Base-by-base conservation (phyloP, 92 coral and sea anemone species). In the Pocillopora meandrina region DNA sequence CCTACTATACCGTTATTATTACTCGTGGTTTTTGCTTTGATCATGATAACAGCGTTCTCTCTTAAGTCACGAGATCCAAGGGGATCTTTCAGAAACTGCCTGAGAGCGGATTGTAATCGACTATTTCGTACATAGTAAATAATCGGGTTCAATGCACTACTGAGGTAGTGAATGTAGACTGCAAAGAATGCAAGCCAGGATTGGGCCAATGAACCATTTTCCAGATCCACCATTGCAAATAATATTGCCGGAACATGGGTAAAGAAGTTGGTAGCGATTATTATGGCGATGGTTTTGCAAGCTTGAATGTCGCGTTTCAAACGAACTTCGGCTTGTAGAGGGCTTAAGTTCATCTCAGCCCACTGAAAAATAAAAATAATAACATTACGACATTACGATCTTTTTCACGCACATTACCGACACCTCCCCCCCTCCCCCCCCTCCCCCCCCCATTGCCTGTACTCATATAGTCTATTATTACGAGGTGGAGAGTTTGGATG, bases 111-210 rank as follows among this genome's bases (percentile, higher is more conserved):
- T 6, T 63, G 72, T 35, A 77, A 77, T 23, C 88, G 84, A 1
- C 68, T 74, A 18, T 70, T 77, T 69, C 88, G 79, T 61, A 85
- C 12, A 72, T 72, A 85, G 74, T 77, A 85, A 52, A 85, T 68
- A 76, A 85, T n/a, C 61, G 88, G 88, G 80, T 85, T 85, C 19
- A 74, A 47, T 15, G 77, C 88, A 62, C 76, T 69, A 19, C 77
- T 77, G 74, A 77, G 23, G 64, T 57, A 85, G 16, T 1, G 17
- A 33, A 17, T 12, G 52, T 31, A 69, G 15, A 14, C 10, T 16
- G 74, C 74, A 15, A 69, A 11, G 10, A 69, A 31, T 26, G 5
- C 74, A 69, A 69, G 21, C 74, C 74, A 69, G 74, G 7, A 1
- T 1, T n/a, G 17, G 10, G 52, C 42, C 52, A 3, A 15, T 35